Evolutionary conservation across 2,797 vertebrate genomes (phyloP).

Genomic region (Telmatherina bonti): DNA sequence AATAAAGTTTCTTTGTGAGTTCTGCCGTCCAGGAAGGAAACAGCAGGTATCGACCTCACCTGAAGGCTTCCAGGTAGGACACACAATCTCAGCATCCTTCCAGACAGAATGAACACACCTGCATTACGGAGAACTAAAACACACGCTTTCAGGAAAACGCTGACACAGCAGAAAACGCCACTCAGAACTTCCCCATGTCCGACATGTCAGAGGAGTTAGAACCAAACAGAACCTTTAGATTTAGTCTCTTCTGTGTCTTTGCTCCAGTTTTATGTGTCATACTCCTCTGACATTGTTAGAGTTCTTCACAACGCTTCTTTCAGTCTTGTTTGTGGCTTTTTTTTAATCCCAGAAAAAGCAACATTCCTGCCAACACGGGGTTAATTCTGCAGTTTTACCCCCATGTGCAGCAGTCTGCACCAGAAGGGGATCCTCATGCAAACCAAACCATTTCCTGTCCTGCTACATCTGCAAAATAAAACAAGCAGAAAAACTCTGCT

Average conservation of each 20-base stretch:
- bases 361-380: not conserved
- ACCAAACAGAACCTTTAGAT: no score
- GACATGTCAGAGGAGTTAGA: not conserved
- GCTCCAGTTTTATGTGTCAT: not conserved
- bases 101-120: not conserved
- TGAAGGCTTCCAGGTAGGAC: slow-evolving; percentile 9
- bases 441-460: no score
- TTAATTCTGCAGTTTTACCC: no score
- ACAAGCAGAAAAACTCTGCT: no score
- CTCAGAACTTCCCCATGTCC: not conserved
- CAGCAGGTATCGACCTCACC: not conserved
- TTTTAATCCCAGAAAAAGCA: not conserved
- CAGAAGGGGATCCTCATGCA: no score
- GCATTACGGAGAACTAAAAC: not conserved
- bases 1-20: not conserved
- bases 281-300: not conserved
- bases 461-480: no score
- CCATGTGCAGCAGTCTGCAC: no score
- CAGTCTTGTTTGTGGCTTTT: no score
- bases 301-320: not conserved
- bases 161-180: not conserved
- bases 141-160: not conserved
- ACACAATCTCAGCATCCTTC: not conserved
- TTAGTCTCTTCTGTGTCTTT: not conserved
- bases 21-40: slow-evolving; percentile 15